Conservation (phyloP, 2,888 invertebrate genomes). For the Ametastegia equiseti region DNA sequence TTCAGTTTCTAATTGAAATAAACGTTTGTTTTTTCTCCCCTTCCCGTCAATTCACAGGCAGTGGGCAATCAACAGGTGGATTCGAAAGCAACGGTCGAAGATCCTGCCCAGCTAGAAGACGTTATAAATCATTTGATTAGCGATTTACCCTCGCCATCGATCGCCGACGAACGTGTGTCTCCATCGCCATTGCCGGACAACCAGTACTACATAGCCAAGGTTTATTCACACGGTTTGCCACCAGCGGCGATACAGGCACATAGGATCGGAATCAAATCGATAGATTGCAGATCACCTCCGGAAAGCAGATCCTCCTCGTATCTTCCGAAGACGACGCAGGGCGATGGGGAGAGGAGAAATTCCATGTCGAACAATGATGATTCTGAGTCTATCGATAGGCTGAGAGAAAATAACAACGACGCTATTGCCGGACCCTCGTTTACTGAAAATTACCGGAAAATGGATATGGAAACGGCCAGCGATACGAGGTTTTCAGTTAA, state of each 20-base stretch:
- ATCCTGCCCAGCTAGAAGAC: constrained; percentile 84
- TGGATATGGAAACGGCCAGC: neutral
- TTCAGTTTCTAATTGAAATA: too few relatives aligned
- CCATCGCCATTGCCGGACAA: constrained; percentile 65
- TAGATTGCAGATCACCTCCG: constrained; percentile 51
- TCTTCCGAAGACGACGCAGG: too few relatives aligned
- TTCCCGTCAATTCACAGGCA: constrained; percentile 9
- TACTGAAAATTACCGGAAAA: neutral
- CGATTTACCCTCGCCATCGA: constrained; percentile 74
- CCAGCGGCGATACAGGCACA: constrained; percentile 69
- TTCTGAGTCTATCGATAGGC: neutral
- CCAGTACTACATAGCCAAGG: constrained; percentile 70
- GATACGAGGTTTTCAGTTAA: neutral
- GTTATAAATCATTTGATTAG: constrained; percentile 85
- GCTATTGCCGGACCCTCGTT: constrained; percentile 8
- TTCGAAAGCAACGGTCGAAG: constrained; percentile 80
- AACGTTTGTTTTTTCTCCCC: neutral
- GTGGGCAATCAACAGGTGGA: constrained; percentile 60
- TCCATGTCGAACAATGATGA: neutral
- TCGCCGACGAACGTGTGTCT: constrained; percentile 64
- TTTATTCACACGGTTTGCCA: constrained; percentile 70
- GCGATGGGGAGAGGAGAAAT: neutral
- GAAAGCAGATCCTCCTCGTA: neutral
- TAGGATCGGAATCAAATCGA: constrained; percentile 66
- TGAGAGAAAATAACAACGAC: neutral